Conservation (phyloP, 1,140 invertebrate species). For the Batillaria attramentaria region DNA sequence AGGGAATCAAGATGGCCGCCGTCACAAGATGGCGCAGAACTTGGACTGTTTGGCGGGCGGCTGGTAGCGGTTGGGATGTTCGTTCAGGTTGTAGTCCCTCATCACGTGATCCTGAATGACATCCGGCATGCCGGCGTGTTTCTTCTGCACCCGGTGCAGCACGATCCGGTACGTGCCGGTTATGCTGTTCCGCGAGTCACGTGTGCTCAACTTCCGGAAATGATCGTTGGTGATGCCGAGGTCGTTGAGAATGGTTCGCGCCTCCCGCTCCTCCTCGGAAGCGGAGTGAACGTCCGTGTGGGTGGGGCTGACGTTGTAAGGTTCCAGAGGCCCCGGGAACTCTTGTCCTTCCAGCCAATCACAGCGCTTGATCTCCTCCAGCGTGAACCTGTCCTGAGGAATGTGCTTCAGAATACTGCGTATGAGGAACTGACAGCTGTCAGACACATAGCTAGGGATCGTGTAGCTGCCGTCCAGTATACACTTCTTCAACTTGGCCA, state of each 20-base stretch:
- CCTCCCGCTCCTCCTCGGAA: constrained; percentile 69
- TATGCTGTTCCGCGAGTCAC: constrained; percentile 74
- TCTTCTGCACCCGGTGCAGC: constrained; percentile 74
- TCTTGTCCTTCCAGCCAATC: constrained; percentile 74
- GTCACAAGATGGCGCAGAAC: constrained; percentile 43
- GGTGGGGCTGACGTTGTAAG: constrained; percentile 63
- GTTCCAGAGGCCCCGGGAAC: constrained; percentile 63
- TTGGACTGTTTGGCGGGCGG: constrained; percentile 31
- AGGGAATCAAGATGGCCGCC: background rate
- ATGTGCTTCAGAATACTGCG: constrained; percentile 73
- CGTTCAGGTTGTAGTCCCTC: constrained; percentile 24
- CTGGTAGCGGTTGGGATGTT: constrained; percentile 6
- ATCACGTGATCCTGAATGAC: background rate
- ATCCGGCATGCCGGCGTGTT: constrained; percentile 55
- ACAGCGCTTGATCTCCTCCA: constrained; percentile 73
- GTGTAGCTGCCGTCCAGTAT: constrained; percentile 79
- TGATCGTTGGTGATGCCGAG: constrained; percentile 75
- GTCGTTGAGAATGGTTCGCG: constrained; percentile 70
- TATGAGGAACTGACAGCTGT: constrained; percentile 69
- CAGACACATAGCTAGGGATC: constrained; percentile 69
- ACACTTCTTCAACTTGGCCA: constrained; percentile 77
- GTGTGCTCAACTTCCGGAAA: constrained; percentile 70
- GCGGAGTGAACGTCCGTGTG: constrained; percentile 39
- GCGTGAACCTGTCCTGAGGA: constrained; percentile 73
- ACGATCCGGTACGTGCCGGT: constrained; percentile 78